Evolutionary conservation across 1,140 invertebrate species (phyloP), one percentile per base, ranked within the genome.

Genomic region (Temnothorax curvispinosus): DNA sequence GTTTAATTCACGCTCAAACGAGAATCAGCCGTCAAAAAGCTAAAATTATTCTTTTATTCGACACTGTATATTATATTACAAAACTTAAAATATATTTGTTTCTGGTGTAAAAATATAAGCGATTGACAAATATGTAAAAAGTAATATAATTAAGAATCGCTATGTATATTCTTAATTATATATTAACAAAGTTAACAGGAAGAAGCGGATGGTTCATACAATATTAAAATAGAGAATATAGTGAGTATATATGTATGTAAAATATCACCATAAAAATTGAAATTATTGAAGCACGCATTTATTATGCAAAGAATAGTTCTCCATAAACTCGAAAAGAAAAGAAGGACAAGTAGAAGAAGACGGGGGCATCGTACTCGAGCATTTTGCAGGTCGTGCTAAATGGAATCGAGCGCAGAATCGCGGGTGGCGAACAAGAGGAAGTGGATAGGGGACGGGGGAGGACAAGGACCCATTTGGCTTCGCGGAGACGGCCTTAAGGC

Each of bases 401-500:
- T 87, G 85, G 72, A 89, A 88, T 35, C 60, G 52, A 65, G 67
- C 74, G 86, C 85, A 75, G 69, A 86, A 89, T 41, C 64, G 76
- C 75, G 87, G 81, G 67, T 44, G 85, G 71, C 65, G 87, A 84
- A 60, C 47, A 60, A 75, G 69, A 67, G 87, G 80, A 87, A 58
- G 21, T 15, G 58, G 67, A 9, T 60, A 35, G 52, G 6, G 76
- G 88, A 47, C 35, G 11, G 54, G 41, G 67, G 27, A 35, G 41
- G 69, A 84, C 41, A n/a, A 65, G 54, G 80, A 58, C 56, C 80
- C 41, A 84, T 84, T 84, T 84, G 80, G 56, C 54, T 84, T 75
- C 54, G 80, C 41, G 69, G 80, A 81, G 85, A 86, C 54, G 76
- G 85, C 81, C 90, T 91, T 90, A 90, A 93, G 92, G 89, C 75